phyloP scores from a whole-genome alignment of 2,888 invertebrate species.

The Agrotis clavis region DNA sequence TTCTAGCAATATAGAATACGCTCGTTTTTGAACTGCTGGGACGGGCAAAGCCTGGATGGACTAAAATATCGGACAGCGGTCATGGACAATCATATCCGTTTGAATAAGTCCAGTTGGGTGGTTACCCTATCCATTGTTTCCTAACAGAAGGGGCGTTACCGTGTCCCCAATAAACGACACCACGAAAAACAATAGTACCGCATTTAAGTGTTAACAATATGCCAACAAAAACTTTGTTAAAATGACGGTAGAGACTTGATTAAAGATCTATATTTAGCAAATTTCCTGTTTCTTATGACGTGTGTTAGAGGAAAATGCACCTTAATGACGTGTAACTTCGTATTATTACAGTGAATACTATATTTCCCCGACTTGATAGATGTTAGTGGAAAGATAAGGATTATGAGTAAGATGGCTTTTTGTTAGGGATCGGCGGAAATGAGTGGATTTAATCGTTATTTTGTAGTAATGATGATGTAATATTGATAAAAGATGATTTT shows the following conservation, averaged over 20 bases:
- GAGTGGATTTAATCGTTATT: neutral
- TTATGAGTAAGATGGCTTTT: conserved; percentile 34
- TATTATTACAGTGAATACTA: neutral
- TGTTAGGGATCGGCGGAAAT: conserved; percentile 19
- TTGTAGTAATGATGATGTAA: neutral
- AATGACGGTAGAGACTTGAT: conserved; percentile 1
- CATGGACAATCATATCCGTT: neutral
- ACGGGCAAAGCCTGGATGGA: neutral
- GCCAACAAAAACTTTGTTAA: conserved; percentile 3
- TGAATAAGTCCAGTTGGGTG: neutral
- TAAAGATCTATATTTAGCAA: conserved; percentile 12
- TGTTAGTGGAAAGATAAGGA: conserved; percentile 38
- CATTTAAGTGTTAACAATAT: conserved; percentile 16
- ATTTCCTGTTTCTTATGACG: conserved; percentile 24
- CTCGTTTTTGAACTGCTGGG: too few species aligned
- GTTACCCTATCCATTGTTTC: neutral
- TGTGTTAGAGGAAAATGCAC: conserved; percentile 20
- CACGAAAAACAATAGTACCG: conserved; percentile 11
- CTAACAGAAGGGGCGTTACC: neutral
- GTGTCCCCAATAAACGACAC: neutral
- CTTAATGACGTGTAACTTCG: conserved; percentile 5
- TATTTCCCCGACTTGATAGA: conserved; percentile 34
- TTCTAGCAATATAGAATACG: too few species aligned
- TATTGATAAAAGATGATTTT: neutral
- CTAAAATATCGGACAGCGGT: neutral